These are phyloP conservation scores for Megastigmus dorsalis DNA, from an alignment of 2,888 invertebrate genomes.

Conservation along the genomic window DNA sequence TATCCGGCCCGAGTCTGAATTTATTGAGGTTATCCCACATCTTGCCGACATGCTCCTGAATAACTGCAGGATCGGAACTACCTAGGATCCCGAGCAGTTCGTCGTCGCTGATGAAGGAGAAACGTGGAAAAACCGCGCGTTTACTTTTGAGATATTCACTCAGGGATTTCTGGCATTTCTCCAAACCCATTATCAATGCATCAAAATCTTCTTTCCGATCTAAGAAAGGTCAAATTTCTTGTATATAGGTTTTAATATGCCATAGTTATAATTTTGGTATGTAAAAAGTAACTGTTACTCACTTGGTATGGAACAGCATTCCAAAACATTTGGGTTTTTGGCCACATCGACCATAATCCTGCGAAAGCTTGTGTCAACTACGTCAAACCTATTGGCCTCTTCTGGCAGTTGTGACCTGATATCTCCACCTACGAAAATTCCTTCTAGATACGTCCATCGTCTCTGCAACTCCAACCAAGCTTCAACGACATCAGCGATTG, in stretches of 20 bases:
- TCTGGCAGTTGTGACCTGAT: conserved; percentile 91
- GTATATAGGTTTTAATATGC: not conserved
- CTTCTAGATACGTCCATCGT: conserved; percentile 94
- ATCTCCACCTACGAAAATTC: conserved; percentile 93
- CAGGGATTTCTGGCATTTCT: conserved; percentile 93
- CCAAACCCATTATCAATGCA: conserved; percentile 83
- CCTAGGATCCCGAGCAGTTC: conserved; percentile 92
- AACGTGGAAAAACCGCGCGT: conserved; percentile 90
- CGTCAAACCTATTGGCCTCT: conserved; percentile 92
- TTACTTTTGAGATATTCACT: conserved; percentile 93
- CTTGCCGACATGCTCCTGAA: conserved; percentile 96
- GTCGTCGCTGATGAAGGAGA: conserved; percentile 96
- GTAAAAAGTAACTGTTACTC: not conserved
- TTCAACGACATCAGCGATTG: conserved; percentile 90
- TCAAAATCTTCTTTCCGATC: conserved; percentile 87
- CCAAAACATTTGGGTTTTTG: conserved; percentile 86
- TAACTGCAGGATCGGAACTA: conserved; percentile 87
- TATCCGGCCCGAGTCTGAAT: conserved; percentile 82
- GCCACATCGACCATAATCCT: conserved; percentile 91
- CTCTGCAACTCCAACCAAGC: conserved; percentile 91
- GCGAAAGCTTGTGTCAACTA: conserved; percentile 87
- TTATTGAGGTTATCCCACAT: conserved; percentile 95
- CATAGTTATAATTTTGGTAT: not conserved
- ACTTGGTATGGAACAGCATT: conserved; percentile 82
- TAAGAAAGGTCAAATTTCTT: conserved; percentile 14